Conservation (phyloP, 2,888 invertebrate species). For the Diadegma fenestrale region DNA sequence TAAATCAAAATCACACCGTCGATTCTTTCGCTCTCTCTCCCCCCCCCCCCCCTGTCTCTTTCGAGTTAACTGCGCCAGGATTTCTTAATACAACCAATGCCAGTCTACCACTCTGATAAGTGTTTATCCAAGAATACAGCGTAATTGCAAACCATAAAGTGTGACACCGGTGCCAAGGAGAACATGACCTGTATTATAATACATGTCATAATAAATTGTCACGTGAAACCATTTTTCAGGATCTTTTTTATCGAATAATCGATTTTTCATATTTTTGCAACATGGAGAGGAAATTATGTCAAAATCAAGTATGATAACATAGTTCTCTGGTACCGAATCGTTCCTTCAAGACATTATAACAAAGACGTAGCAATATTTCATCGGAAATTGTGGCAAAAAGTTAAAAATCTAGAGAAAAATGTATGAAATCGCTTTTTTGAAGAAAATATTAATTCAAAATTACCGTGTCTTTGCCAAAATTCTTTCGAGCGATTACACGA, state of each 20-base stretch:
- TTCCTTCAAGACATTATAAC: no score
- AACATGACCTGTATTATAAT: constrained; percentile 1
- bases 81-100: constrained; percentile 34
- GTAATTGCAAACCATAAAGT: constrained; percentile 12
- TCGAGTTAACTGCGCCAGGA: constrained; percentile 16
- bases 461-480: no score
- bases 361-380: not conserved
- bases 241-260: not conserved
- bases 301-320: no score
- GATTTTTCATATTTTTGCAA: not conserved
- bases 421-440: no score
- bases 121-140: constrained; percentile 15
- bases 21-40: constrained; percentile 19
- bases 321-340: no score
- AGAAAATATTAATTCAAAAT: no score
- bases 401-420: no score
- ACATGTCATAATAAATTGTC: not conserved
- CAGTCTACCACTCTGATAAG: constrained; percentile 17
- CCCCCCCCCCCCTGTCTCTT: not conserved
- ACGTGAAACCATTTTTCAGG: not conserved
- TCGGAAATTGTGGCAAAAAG: not conserved
- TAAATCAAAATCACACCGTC: constrained; percentile 79
- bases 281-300: no score
- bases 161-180: not conserved
- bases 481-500: no score